Conservation (phyloP, 2,113 vertebrate species). For the Puffinus mauretanicus region DNA sequence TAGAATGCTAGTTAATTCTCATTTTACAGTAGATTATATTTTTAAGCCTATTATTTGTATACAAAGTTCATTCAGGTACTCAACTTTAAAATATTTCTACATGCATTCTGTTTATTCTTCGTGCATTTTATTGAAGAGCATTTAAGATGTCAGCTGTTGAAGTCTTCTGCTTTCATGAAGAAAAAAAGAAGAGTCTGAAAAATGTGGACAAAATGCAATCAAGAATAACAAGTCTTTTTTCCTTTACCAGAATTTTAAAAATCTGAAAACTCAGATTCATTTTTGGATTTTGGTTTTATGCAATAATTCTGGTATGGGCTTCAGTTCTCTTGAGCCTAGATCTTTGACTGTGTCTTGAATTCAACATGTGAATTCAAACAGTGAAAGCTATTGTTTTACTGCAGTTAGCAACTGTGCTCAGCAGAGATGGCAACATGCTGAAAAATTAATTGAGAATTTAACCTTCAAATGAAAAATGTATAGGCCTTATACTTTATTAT, state of each 20-base stretch:
- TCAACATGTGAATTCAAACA: slow-evolving; percentile 20
- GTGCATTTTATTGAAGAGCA: not conserved
- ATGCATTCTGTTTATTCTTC: not conserved
- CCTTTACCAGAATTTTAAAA: not conserved
- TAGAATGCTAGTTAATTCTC: not conserved
- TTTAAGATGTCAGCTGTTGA: not conserved
- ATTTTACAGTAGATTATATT: not conserved
- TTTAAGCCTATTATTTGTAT: not conserved
- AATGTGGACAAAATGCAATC: not conserved
- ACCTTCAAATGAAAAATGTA: slow-evolving; percentile 75
- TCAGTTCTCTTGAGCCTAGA: not conserved
- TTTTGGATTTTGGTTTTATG: not conserved
- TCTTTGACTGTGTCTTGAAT: slow-evolving; percentile 19
- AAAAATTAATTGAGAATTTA: slow-evolving; percentile 79
- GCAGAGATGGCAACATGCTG: slow-evolving; percentile 63
- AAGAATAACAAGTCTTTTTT: not conserved
- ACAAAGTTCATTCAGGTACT: not conserved
- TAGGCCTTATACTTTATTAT: slow-evolving; percentile 44
- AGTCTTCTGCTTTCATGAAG: not conserved
- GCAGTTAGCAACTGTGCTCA: slow-evolving; percentile 62
- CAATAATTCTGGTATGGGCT: slow-evolving; percentile 7
- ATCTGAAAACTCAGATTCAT: not conserved
- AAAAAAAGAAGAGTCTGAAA: not conserved
- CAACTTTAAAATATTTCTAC: not conserved
- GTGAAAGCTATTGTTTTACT: slow-evolving; percentile 53